A percentile compares a stretch with the other conserved stretches of the same genome.
phyloP scores from a whole-genome alignment of 2,113 vertebrate genomes.

The Vireo altiloquus region DNA sequence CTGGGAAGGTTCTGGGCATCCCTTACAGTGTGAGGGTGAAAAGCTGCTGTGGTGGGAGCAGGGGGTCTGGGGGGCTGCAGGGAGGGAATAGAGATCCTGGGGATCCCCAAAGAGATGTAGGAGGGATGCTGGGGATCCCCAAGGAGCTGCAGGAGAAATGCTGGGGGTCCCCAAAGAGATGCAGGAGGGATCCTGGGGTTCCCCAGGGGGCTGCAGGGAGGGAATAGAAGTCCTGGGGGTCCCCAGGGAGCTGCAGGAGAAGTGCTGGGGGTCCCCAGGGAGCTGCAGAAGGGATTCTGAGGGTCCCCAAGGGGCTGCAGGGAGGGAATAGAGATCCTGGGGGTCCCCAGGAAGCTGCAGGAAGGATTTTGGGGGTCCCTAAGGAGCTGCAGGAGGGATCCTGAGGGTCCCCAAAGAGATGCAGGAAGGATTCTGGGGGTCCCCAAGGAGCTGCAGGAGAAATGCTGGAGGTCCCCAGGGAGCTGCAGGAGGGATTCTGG shows the following conservation, averaged over 20 bases:
- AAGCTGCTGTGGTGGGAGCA: not conserved
- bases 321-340: not conserved
- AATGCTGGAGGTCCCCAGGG: not conserved
- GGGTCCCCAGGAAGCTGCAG: not conserved
- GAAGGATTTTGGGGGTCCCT: not conserved
- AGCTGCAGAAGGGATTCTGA: not conserved
- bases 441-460: not conserved
- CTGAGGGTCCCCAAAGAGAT: not conserved
- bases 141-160: not conserved
- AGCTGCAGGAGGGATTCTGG: not conserved
- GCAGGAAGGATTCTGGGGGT: not conserved
- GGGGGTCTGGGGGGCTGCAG: not conserved
- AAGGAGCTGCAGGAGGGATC: not conserved
- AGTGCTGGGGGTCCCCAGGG: not conserved
- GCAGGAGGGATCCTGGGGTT: not conserved
- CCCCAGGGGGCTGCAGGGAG: not conserved
- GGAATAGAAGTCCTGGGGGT: not conserved
- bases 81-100: not conserved
- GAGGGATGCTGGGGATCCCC: not conserved
- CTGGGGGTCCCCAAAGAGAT: not conserved
- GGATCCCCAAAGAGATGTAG: not conserved
- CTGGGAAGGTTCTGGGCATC: not conserved
- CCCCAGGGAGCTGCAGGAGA: not conserved
- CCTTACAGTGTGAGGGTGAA: fast-evolving
- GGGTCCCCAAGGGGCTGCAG: not conserved